These are phyloP conservation scores for Pristiophorus japonicus DNA, from an alignment of 2,113 vertebrate genomes.

Conservation along the genomic window DNA sequence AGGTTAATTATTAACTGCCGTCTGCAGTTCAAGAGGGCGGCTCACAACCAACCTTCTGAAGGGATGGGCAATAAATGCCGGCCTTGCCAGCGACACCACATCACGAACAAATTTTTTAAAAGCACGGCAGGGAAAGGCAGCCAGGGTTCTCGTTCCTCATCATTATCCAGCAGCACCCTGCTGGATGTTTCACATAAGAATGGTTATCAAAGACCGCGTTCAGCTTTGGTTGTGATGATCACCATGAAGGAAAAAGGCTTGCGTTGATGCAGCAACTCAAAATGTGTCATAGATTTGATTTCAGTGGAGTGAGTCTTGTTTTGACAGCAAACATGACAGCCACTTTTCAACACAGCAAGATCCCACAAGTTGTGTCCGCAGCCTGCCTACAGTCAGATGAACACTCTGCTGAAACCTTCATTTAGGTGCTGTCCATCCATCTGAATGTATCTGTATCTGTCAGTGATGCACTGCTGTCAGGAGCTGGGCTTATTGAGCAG, in stretches of 20 bases:
- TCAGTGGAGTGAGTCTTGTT: not conserved
- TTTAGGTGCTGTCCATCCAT: not conserved
- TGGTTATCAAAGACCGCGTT: not conserved
- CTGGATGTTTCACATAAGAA: not conserved
- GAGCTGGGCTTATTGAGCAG: not conserved
- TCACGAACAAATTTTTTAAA: too few relatives aligned
- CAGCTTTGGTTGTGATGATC: not conserved
- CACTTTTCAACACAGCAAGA: not conserved
- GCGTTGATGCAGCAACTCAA: not conserved
- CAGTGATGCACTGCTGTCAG: not conserved
- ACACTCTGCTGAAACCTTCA: not conserved
- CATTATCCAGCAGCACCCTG: not conserved
- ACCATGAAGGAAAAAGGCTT: not conserved
- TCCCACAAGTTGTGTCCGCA: not conserved
- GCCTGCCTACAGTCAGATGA: not conserved
- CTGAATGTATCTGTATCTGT: not conserved
- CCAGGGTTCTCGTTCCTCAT: not conserved
- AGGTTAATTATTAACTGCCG: too few relatives aligned
- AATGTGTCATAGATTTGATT: not conserved
- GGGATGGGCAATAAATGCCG: too few relatives aligned
- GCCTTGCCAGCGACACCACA: too few relatives aligned
- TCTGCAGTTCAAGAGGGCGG: too few relatives aligned
- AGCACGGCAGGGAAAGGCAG: not conserved
- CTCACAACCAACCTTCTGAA: too few relatives aligned
- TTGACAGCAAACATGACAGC: too few relatives aligned